Base-by-base conservation (phyloP, 2,113 vertebrate genomes). In the Labeo catla region DNA sequence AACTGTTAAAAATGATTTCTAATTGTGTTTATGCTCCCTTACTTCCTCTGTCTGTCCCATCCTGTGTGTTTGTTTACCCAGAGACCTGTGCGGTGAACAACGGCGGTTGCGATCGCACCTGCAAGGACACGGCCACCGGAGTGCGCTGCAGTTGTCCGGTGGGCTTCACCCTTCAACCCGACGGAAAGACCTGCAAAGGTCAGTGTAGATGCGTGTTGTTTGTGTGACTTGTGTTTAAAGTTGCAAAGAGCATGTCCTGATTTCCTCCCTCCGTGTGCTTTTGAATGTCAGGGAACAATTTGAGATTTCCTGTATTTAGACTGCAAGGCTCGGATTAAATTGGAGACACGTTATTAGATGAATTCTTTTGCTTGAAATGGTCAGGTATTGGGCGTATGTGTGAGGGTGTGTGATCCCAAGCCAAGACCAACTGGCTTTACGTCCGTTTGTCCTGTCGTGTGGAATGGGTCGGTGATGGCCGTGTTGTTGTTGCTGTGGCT, bases 151-250 rank as follows among this genome's bases (percentile, higher is more conserved):
- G 98, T 93, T 99, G 98, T 93, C 98, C 98, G 0, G 98, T 98
- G 47, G 98, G 98, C 88, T 99, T 99, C 92, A 98, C 96, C 6
- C 95, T 99, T 86, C 98, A 99, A 92, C 96, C 97, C 0, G 98
- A 99, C 16, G 97, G 98, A 87, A 99, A 99, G 94, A 99, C 98
- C 1, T 99, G 98, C 93, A 99, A 99, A 99, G 98, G 98, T 99
- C 91, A 96, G 97, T 92, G 23, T 84, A 84, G 36, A 36, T 23
- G 19, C 50, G 7, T 82, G 83, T 43, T 83, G 63, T 85, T 49
- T 82, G 70, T 83, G 19, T 50, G 76, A 84, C n/a, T 36, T 84
- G 85, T 83, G 66, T 86, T 81, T 87, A 72, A 70, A 84, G 34
- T 88, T 70, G 50, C 70, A 45, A 66, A 72, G 82, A 86, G 81